Conservation (phyloP, 2,113 vertebrate genomes). For the Baryphthengus martii region DNA sequence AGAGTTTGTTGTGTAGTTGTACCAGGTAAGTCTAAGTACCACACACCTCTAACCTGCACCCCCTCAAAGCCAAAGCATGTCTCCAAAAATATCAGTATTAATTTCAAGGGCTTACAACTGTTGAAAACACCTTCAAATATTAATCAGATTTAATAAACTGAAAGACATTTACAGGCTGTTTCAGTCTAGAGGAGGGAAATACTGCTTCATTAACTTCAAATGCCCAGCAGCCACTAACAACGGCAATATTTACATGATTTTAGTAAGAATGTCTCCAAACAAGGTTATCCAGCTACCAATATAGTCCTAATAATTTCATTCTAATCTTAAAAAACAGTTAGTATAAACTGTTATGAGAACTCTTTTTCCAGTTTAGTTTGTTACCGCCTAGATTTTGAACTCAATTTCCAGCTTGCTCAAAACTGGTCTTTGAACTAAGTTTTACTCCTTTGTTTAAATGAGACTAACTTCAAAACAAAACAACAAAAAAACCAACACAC, state of each 20-base stretch:
- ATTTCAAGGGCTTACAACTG: neutral
- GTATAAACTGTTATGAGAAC: neutral
- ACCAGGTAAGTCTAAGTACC: neutral
- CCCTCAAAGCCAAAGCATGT: neutral
- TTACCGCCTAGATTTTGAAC: neutral
- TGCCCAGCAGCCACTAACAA: neutral
- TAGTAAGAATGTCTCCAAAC: neutral
- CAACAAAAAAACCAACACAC: no score
- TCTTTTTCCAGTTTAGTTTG: neutral
- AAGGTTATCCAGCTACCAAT: neutral
- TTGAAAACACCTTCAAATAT: neutral
- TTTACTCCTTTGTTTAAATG: neutral
- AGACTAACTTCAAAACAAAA: neutral
- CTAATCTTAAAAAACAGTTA: neutral
- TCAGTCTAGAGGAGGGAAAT: neutral
- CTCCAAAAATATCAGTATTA: neutral
- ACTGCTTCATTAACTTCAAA: neutral
- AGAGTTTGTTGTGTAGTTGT: neutral
- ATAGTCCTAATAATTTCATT: neutral
- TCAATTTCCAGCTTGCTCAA: neutral
- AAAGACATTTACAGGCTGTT: neutral
- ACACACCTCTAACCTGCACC: neutral
- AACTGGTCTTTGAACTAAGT: neutral
- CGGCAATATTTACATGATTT: neutral
- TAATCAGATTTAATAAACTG: neutral